phyloP scores from a whole-genome alignment of 2,888 invertebrate genomes.

The Andrena camellia region DNA sequence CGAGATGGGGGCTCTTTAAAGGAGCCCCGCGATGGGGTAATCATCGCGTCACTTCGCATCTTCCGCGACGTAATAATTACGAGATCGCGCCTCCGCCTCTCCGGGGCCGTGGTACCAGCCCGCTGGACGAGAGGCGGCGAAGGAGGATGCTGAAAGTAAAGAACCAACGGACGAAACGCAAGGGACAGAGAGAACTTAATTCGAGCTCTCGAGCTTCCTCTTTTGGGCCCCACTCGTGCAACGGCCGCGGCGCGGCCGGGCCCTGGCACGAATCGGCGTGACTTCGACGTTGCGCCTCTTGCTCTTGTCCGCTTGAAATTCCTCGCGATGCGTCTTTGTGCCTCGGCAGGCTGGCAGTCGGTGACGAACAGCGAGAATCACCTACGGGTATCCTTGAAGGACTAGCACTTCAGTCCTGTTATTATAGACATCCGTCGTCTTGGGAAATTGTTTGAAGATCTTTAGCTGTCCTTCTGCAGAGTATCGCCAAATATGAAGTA shows the following conservation, averaged over 20 bases:
- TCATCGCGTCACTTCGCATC: constrained; percentile 80
- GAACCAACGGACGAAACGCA: constrained; percentile 31
- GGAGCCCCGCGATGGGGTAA: constrained; percentile 74
- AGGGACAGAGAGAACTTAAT: constrained; percentile 62
- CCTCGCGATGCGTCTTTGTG: background rate
- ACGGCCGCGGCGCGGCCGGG: constrained; percentile 20
- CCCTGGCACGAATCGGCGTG: constrained; percentile 50
- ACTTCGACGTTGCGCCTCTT: constrained; percentile 19
- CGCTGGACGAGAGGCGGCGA: constrained; percentile 27
- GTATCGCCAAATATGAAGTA: too few relatives aligned
- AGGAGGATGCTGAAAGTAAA: constrained; percentile 20
- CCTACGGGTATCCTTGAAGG: background rate
- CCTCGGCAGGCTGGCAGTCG: background rate
- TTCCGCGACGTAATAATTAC: constrained; percentile 79
- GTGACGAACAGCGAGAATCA: background rate
- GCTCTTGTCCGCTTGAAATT: constrained; percentile 18
- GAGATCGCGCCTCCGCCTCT: constrained; percentile 77
- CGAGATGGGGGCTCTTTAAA: constrained; percentile 49
- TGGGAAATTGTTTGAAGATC: background rate
- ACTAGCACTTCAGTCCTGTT: background rate
- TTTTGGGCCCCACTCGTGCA: constrained; percentile 10
- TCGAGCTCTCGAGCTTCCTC: constrained; percentile 55
- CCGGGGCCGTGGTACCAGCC: constrained; percentile 41
- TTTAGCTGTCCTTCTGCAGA: background rate
- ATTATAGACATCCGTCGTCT: background rate